phyloP scores from a whole-genome alignment of 1,140 invertebrate species.

The Rhagoletis zephyria region DNA sequence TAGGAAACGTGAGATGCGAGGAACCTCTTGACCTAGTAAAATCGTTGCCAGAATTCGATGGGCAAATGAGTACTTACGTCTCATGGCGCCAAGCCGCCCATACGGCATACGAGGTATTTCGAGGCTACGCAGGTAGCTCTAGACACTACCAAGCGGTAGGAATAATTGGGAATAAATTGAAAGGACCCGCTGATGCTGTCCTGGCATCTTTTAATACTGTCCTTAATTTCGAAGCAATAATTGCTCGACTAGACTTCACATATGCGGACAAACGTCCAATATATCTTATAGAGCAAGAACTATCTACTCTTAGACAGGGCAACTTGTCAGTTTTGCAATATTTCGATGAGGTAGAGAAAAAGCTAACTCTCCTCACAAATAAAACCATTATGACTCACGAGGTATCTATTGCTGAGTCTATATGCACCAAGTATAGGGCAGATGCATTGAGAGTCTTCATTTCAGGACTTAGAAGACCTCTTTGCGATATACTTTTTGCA shows the following conservation, averaged over 20 bases:
- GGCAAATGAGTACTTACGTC: not conserved
- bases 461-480: constrained; percentile 2
- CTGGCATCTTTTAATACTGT: constrained; percentile 57
- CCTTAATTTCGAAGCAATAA: constrained; percentile 60
- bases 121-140: not conserved
- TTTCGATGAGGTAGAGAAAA: constrained; percentile 56
- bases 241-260: constrained; percentile 56
- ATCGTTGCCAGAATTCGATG: not conserved
- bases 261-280: constrained; percentile 58
- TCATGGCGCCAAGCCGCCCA: not conserved
- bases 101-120: not conserved
- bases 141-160: constrained; percentile 56
- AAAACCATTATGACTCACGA: constrained; percentile 54
- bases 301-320: constrained; percentile 54
- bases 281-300: constrained; percentile 55
- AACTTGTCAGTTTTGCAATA: constrained; percentile 41
- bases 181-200: constrained; percentile 56
- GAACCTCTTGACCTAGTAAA: not conserved
- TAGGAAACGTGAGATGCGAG: constrained; percentile 36
- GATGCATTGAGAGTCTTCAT: not conserved
- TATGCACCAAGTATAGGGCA: not conserved
- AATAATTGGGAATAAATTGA: constrained; percentile 61
- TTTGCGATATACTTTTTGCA: constrained; percentile 35
- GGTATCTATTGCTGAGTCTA: not conserved
- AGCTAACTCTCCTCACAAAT: constrained; percentile 57